Evolutionary conservation across 2,797 vertebrate genomes (phyloP).

Genomic region (Cacajao melanocephalus): DNA sequence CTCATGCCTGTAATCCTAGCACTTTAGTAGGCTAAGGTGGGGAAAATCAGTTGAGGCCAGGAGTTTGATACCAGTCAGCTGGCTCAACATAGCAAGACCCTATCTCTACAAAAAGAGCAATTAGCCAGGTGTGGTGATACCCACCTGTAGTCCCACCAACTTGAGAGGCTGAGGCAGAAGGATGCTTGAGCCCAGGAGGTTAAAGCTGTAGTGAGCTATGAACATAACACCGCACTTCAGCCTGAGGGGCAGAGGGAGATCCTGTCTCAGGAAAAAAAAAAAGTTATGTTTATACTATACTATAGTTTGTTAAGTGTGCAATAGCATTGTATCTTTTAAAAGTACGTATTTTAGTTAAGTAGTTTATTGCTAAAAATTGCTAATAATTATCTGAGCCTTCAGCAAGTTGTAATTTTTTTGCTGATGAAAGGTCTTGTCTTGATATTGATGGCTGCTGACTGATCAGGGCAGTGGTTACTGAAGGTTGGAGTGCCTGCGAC

Average conservation of each 20-base stretch:
- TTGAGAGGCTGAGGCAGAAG: background rate
- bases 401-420: background rate
- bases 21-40: background rate
- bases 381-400: background rate
- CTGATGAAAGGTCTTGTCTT: background rate
- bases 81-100: background rate
- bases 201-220: background rate
- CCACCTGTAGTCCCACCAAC: background rate
- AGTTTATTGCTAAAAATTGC: background rate
- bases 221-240: background rate
- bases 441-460: background rate
- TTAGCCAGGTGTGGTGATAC: background rate
- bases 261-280: background rate
- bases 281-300: background rate
- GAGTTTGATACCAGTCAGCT: background rate
- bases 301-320: background rate
- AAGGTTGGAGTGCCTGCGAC: background rate
- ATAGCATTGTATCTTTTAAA: background rate
- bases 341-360: background rate
- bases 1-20: background rate
- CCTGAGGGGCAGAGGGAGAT: background rate
- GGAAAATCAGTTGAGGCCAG: background rate
- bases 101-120: background rate
- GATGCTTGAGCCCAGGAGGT: background rate
- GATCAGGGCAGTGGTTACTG: background rate